phyloP scores from a whole-genome alignment of 2,797 vertebrate species.

The Oceanodroma leucorhoa region DNA sequence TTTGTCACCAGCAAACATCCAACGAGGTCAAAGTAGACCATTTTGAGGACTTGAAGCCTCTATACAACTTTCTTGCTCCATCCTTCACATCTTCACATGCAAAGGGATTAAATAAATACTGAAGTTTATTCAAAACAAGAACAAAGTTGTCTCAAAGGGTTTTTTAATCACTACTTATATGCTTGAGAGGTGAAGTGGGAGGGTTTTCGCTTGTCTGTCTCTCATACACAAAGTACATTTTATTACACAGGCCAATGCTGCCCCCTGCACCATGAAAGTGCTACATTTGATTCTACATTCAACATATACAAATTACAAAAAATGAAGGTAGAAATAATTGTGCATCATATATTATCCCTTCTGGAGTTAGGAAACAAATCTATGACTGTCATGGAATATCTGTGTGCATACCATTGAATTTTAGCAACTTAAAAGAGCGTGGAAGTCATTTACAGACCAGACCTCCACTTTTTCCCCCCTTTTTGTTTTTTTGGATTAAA shows the following conservation, averaged over 20 bases:
- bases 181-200: neutral
- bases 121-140: neutral
- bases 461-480: accelerated
- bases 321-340: neutral
- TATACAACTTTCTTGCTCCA: neutral
- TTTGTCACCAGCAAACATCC: neutral
- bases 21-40: neutral
- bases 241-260: conserved; percentile 6
- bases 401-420: neutral
- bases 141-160: neutral
- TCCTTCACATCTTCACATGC: neutral
- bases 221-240: neutral
- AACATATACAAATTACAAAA: neutral
- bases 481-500: neutral
- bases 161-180: neutral
- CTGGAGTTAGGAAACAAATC: neutral
- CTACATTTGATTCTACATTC: neutral
- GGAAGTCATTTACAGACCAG: neutral
- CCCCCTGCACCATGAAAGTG: neutral
- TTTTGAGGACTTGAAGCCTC: neutral
- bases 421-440: neutral
- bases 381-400: neutral
- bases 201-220: neutral
- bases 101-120: neutral
- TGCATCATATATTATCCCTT: neutral